Percentiles rank a stretch among this genome's conserved stretches.
phyloP scores from a whole-genome alignment of 2,888 invertebrate species.

The Xanthorhoe designata region DNA sequence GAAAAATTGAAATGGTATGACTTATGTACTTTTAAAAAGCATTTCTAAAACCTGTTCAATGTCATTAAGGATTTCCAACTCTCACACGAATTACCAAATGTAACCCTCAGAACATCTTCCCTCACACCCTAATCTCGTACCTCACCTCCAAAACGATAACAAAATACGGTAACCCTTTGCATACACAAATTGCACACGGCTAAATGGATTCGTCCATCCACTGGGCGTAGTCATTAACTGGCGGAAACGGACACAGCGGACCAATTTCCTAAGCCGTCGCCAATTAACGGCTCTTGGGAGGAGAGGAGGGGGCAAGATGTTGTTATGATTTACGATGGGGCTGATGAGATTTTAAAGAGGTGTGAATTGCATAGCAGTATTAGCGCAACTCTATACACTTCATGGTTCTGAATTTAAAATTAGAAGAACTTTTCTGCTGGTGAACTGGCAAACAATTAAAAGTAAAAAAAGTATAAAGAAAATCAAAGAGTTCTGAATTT shows the following conservation, averaged over 20 bases:
- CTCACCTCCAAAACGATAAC: constrained; percentile 42
- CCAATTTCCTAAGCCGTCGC: constrained; percentile 81
- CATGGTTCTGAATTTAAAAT: not conserved
- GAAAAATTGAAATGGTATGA: too few relatives aligned
- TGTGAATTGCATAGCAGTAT: not conserved
- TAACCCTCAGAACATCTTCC: constrained; percentile 4
- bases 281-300: constrained; percentile 60
- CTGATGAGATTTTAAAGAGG: constrained; percentile 3
- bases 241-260: constrained; percentile 82
- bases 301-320: constrained; percentile 25
- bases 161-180: constrained; percentile 73
- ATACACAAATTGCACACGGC: constrained; percentile 81
- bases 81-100: not conserved
- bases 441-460: not conserved
- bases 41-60: not conserved
- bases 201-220: constrained; percentile 83
- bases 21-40: not conserved
- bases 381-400: not conserved
- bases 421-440: not conserved
- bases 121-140: constrained; percentile 17
- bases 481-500: not conserved
- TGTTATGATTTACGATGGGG: constrained; percentile 35
- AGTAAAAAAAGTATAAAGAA: not conserved
- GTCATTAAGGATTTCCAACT: not conserved
- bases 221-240: constrained; percentile 82